phyloP scores from a whole-genome alignment of 2,888 invertebrate genomes.

The Orchesellides sinensis region DNA sequence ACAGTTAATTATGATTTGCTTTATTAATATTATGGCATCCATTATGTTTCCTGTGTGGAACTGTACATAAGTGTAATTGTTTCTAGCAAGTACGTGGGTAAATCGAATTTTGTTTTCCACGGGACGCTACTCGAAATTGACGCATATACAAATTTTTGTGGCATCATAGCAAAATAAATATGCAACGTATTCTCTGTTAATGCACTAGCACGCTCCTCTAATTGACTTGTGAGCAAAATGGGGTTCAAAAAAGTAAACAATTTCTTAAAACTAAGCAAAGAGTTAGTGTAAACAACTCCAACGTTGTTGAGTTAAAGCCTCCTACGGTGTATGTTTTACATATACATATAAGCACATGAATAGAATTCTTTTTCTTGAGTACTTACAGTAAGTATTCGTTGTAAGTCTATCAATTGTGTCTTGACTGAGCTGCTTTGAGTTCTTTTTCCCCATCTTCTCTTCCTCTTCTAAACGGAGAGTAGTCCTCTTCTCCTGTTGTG shows the following conservation, averaged over 20 bases:
- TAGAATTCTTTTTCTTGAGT: conserved; percentile 63
- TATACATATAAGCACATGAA: neutral
- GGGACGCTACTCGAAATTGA: too few relatives aligned
- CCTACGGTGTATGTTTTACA: neutral
- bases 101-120: too few relatives aligned
- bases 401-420: conserved; percentile 95
- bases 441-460: conserved; percentile 93
- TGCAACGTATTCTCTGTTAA: conserved; percentile 22
- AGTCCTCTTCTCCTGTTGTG: conserved; percentile 58
- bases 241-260: conserved; percentile 54
- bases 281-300: conserved; percentile 50
- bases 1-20: too few relatives aligned
- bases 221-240: conserved; percentile 46
- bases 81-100: too few relatives aligned
- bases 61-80: too few relatives aligned
- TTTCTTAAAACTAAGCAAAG: conserved; percentile 25
- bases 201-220: conserved; percentile 24
- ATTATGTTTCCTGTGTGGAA: too few relatives aligned
- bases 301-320: conserved; percentile 2
- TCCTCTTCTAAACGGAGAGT: conserved; percentile 61
- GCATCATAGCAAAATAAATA: too few relatives aligned
- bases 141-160: too few relatives aligned
- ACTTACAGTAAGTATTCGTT: conserved; percentile 96
- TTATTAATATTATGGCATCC: too few relatives aligned
- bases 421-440: conserved; percentile 96